phyloP scores from a whole-genome alignment of 2,113 vertebrate genomes.

The Grammomys dolichurus region DNA sequence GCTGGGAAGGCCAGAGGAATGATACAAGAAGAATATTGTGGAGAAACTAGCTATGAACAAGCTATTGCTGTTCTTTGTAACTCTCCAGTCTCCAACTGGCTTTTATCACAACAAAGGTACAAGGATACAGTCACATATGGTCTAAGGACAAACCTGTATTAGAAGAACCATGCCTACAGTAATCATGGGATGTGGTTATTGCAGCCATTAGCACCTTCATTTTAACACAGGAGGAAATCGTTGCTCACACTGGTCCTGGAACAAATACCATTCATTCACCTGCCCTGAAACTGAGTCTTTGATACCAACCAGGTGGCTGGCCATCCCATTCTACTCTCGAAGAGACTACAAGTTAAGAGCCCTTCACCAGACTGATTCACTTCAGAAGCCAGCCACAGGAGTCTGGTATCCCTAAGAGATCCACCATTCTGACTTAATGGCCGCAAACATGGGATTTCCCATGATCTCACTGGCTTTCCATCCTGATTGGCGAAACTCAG shows the following conservation, averaged over 20 bases:
- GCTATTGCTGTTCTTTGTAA: neutral
- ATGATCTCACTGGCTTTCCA: neutral
- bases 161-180: neutral
- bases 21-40: neutral
- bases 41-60: neutral
- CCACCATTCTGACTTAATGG: neutral
- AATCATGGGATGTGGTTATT: neutral
- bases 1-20: accelerated
- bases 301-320: no score
- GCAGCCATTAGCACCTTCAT: neutral
- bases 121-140: neutral
- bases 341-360: neutral
- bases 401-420: no score
- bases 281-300: neutral
- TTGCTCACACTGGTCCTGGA: neutral
- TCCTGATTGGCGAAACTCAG: neutral
- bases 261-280: no score
- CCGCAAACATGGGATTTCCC: neutral
- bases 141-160: neutral
- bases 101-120: neutral
- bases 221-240: neutral
- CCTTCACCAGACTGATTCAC: neutral
- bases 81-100: neutral
- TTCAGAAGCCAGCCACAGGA: neutral
- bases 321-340: neutral